phyloP scores from a whole-genome alignment of 2,888 invertebrate species.

The Melieria crassipennis region DNA sequence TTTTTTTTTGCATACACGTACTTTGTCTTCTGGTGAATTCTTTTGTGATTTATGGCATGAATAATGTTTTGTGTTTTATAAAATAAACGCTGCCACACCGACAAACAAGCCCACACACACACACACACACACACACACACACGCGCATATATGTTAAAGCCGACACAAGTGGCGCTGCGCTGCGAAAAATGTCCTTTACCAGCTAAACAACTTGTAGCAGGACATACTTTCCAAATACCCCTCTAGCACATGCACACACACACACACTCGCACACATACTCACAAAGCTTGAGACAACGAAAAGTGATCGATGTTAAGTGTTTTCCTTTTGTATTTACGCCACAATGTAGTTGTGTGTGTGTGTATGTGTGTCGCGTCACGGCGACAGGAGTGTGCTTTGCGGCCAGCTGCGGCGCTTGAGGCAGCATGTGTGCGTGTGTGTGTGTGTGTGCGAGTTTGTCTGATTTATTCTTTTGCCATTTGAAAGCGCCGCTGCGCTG shows the following conservation, averaged over 20 bases:
- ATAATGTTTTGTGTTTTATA: constrained; percentile 40
- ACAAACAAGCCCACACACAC: not conserved
- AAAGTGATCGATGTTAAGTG: constrained; percentile 33
- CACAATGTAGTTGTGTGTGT: too few species aligned
- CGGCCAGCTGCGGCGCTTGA: too few species aligned
- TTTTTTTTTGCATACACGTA: too few species aligned
- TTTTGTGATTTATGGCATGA: constrained; percentile 47
- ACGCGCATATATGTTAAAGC: not conserved
- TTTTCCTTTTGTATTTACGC: constrained; percentile 5
- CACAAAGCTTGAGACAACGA: not conserved
- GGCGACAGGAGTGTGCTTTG: too few species aligned
- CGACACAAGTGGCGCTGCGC: too few species aligned
- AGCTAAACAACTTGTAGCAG: too few species aligned
- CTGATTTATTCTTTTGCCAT: not conserved
- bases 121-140: not conserved
- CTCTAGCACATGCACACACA: too few species aligned
- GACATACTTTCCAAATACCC: too few species aligned
- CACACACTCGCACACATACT: too few species aligned
- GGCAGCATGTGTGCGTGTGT: not conserved
- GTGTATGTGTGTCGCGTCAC: too few species aligned
- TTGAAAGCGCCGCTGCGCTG: not conserved
- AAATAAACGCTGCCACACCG: constrained; percentile 1
- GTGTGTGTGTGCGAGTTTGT: not conserved
- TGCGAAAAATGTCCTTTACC: too few species aligned
- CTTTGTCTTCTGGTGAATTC: not conserved